Evolutionary conservation across 2,113 vertebrate species (phyloP), one percentile per base, ranked within the genome.

Genomic region (Colinus virginianus): DNA sequence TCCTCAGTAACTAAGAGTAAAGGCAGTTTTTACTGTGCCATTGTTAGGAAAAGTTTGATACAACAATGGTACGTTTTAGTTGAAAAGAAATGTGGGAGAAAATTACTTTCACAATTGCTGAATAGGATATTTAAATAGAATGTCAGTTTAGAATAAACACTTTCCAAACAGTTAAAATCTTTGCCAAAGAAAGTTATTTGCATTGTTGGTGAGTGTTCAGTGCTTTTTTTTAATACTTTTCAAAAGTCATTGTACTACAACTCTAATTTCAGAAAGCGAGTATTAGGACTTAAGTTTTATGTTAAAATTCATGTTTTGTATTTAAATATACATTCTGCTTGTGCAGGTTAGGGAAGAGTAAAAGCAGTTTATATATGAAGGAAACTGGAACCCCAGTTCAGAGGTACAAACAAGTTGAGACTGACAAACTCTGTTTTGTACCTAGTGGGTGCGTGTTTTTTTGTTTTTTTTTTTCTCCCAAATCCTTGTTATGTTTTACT

Each of bases 61-160:
- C 34, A 81, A 58, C 88, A 82, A 17, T 11, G 14, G 42, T 93
- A 81, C 66, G 46, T 92, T 93, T 93, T 87, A 85, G 49, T 89
- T 42, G 38, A 90, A 81, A 51, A 76, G 48, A 90, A 87, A 64
- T 82, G 78, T 68, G 42, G 51, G 55, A 49, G 75, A 26, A 62
- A 67, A 38, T 59, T 84, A 14, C 55, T 93, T 92, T 94, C 58
- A 13, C 78, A 84, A 78, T 69, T 87, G 40, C 42, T 63, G 49
- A 72, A 16, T 30, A 38, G 55, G 25, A 26, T 79, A 89, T 82
- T 84, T 90, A 81, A 93, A 78, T 90, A 90, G 90, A 92, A 58
- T 49, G 48, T 72, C 79, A 78, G 0, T 18, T 82, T 45, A 67
- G 63, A 78, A 67, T 79, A 93, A 93, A 87, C 70, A 84, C 11